Evolutionary conservation across 2,113 vertebrate genomes (phyloP), one percentile per base, ranked within the genome.

Genomic region (Cottus gobio): DNA sequence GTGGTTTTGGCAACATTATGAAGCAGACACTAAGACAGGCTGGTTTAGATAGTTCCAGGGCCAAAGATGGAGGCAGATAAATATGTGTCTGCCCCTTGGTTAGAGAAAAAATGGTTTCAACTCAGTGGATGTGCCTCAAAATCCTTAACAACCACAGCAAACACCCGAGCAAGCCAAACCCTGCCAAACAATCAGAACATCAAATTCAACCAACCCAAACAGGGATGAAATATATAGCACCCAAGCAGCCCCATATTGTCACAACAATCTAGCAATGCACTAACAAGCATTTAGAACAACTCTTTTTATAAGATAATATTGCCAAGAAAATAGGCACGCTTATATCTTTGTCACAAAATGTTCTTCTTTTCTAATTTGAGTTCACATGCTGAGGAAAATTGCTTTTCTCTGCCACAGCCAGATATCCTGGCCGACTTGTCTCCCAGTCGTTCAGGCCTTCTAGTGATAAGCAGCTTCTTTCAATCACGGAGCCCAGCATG

Each of bases 381-480:
- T 68, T 69, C 70, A 42, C 71, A 34, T 28, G 18, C 72, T 52
- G 74, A 50, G 48, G 62, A 54, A 84, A 84, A 84, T 76, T 63
- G 54, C 68, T 87, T 90, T 68, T 83, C 81, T 8, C 34, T 54
- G 42, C 71, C n/a, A 48, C 71, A 63, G 63, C 61, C 71, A 63
- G 60, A 64, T 56, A 74, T 68, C 70, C 37, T 24, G 52, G 34
- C 46, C 11, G 16, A 56, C 77, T 39, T 39, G 4, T 68, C 66
- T 75, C 42, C 39, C 67, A 52, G 61, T 69, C 84, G 85, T 91
- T 90, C 85, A 79, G 77, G 68, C 52, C 66, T 80, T 80, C 28
- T 39, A 50, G 80, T 73, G 91, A 93, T 90, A 91, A 87, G 83
- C 87, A 84, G 79, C 83, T 81, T 77, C 46, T 79, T 91, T 91